Percentiles rank a stretch among this genome's conserved stretches.
Evolutionary conservation across 2,113 vertebrate genomes (phyloP).

Genomic region (Pica pica): DNA sequence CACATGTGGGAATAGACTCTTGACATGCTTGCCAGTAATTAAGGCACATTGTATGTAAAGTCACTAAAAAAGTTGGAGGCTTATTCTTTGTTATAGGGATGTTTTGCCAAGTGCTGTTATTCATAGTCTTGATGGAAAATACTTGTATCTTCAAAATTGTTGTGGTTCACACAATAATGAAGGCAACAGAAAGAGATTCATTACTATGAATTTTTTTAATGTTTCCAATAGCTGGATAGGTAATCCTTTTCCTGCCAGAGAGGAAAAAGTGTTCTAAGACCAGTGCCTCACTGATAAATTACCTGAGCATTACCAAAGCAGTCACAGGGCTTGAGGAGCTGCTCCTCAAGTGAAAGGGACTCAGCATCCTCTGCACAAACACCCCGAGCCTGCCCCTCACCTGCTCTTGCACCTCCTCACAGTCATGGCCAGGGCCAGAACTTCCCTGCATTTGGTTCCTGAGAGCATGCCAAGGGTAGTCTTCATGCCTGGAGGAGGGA

Average conservation of each 20-base stretch:
- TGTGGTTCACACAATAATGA: constrained; percentile 63
- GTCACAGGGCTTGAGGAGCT: not conserved
- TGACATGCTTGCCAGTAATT: constrained; percentile 75
- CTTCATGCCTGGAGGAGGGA: not conserved
- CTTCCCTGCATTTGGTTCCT: not conserved
- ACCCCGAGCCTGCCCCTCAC: not conserved
- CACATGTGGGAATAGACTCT: constrained; percentile 71
- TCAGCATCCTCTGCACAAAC: not conserved
- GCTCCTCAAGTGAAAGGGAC: not conserved
- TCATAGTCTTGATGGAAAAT: constrained; percentile 76
- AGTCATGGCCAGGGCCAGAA: not conserved
- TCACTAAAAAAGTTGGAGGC: constrained; percentile 66
- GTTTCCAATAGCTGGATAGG: constrained; percentile 31
- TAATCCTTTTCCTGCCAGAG: constrained; percentile 8
- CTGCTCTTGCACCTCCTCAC: not conserved
- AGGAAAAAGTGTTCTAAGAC: not conserved
- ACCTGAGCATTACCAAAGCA: not conserved
- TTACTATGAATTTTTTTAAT: constrained; percentile 36
- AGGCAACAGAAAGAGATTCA: constrained; percentile 45
- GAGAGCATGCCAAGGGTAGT: not conserved
- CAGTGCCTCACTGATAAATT: constrained; percentile 26
- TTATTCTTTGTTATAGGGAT: constrained; percentile 62
- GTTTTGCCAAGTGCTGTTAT: constrained; percentile 73
- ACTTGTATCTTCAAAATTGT: constrained; percentile 72
- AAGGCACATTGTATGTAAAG: constrained; percentile 76